Evolutionary conservation across 1,140 invertebrate genomes (phyloP), one percentile per base, ranked within the genome.

Genomic region (Lithobius niger): DNA sequence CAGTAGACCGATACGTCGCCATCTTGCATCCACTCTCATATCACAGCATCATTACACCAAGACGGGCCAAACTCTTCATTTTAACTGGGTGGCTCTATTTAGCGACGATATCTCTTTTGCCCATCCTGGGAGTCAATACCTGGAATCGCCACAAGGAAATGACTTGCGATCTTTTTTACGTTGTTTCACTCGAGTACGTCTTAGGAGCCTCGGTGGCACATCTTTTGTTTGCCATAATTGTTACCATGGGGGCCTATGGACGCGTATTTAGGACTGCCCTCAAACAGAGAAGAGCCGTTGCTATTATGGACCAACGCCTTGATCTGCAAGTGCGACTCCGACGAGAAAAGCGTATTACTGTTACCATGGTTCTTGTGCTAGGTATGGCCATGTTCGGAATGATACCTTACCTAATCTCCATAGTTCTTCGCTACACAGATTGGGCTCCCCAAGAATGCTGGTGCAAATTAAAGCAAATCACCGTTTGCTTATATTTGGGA

Each of bases 301-400:
- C 61, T n/a, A n/a, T n/a, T n/a, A n/a, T n/a, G n/a, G n/a, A n/a
- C n/a, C n/a, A n/a, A 13, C 54, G 59, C 18, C 19, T 59, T n/a
- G n/a, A n/a, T n/a, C n/a, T n/a, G n/a, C n/a, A n/a, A n/a, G 43
- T 56, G 18, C 26, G 50, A 31, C 22, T 61, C 6, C 53, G 49
- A 18, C 52, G 55, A 27, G 62, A 63, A 27, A 54, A 60, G 4
- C 58, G 54, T 51, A 61, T 59, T 0, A 57, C 60, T 2, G 43
- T 47, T n/a, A 63, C 59, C 49, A 63, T 63, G 62, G 60, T 61
- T 15, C 27, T 63, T 13, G 61, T 63, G 2, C 45, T 63, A 22
- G 58, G 62, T 25, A 60, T 60, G 1, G 54, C 49, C 48, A 57
- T 63, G 13, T 19, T 63, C 27, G 59, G 62, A 1, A 55, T 61